phyloP scores from a whole-genome alignment of 2,888 invertebrate genomes.

The Meliscaeva auricollis region DNA sequence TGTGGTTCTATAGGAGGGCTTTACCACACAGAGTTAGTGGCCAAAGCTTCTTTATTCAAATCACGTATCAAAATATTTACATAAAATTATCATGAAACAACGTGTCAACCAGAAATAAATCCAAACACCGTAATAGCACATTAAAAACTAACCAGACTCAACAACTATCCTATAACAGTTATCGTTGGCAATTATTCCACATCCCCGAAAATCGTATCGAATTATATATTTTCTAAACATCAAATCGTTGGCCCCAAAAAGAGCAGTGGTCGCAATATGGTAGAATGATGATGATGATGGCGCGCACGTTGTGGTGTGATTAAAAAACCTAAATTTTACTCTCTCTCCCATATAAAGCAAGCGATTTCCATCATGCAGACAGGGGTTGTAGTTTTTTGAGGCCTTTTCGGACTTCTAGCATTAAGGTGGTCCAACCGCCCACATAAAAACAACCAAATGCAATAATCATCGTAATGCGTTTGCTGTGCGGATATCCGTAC shows the following conservation, averaged over 20 bases:
- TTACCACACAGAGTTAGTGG: neutral
- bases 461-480: constrained; percentile 38
- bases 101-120: constrained; percentile 72
- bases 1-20: neutral
- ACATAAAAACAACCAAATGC: constrained; percentile 13
- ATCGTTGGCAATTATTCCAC: constrained; percentile 7
- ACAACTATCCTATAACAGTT: too few species aligned
- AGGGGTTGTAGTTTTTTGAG: constrained; percentile 23
- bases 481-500: constrained; percentile 43
- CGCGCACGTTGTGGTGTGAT: constrained; percentile 27
- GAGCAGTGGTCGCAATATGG: neutral
- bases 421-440: neutral
- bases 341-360: neutral
- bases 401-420: constrained; percentile 3
- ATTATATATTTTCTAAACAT: constrained; percentile 14
- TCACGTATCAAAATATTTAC: constrained; percentile 69
- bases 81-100: constrained; percentile 65
- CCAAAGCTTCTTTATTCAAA: constrained; percentile 44
- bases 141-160: constrained; percentile 42
- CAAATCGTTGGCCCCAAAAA: neutral
- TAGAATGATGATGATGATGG: neutral
- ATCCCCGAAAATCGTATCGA: constrained; percentile 15
- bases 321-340: constrained; percentile 29
- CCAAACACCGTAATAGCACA: constrained; percentile 49
- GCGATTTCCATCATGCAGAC: too few species aligned